Base-by-base conservation (phyloP, 2,888 invertebrate genomes). In the Geotrupes spiniger region DNA sequence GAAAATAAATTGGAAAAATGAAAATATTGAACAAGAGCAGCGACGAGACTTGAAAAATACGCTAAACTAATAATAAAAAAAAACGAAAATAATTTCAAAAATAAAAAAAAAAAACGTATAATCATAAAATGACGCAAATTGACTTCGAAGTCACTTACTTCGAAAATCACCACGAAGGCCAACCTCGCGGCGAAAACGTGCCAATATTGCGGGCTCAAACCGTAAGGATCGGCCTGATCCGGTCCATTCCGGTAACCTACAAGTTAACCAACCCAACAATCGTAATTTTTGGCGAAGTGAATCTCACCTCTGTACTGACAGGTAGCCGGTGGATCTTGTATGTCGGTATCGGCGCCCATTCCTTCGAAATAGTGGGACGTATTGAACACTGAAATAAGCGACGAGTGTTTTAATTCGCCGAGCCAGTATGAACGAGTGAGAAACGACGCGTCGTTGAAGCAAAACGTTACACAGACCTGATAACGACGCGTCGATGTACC, bases 101-200 rank as follows among this genome's bases (percentile, higher is more conserved):
- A n/a, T n/a, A n/a, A n/a, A n/a, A n/a, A n/a, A n/a, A n/a, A n/a
- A n/a, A n/a, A n/a, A n/a, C n/a, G n/a, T n/a, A n/a, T n/a, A n/a
- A n/a, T n/a, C n/a, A n/a, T n/a, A n/a, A n/a, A n/a, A n/a, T n/a
- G n/a, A n/a, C n/a, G n/a, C n/a, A n/a, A n/a, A n/a, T n/a, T n/a
- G n/a, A n/a, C n/a, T n/a, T n/a, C n/a, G n/a, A n/a, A n/a, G n/a
- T n/a, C n/a, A 55, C 57, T 68, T 72, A 93, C 94, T 83, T 95
- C 93, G 76, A 96, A 97, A 8, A 94, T 82, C 1, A 96, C 91
- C 8, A 98, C 89, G 67, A 98, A 98, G 0, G 92, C 92, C 40
- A 98, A 77, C 61, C 95, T 80, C 0, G 93, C 92, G 0, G 95
- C 94, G 66, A 97, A 84, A 5, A 97, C 87, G 64, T 94, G 92